phyloP scores from a whole-genome alignment of 2,888 invertebrate genomes.

The Schizotus pectinicornis region DNA sequence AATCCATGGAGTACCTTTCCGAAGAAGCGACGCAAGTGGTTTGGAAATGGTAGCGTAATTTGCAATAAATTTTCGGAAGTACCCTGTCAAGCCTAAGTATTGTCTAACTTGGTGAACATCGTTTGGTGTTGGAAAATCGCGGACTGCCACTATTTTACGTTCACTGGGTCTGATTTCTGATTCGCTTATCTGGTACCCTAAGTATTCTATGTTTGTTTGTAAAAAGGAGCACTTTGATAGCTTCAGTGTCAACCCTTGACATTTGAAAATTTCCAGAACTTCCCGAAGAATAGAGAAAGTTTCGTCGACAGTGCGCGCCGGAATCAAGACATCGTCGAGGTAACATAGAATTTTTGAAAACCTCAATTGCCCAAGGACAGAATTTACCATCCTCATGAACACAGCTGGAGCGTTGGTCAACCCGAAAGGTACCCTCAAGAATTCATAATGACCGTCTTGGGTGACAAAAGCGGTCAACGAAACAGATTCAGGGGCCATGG shows the following conservation, averaged over 20 bases:
- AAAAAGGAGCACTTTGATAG: not conserved
- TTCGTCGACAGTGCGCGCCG: not conserved
- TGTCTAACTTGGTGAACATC: conserved; percentile 5
- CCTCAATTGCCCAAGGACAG: not conserved
- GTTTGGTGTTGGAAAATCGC: not conserved
- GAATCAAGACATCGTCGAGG: not conserved
- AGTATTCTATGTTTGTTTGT: not conserved
- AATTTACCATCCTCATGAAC: not conserved
- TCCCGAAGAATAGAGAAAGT: not conserved
- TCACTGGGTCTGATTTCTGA: not conserved
- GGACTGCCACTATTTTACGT: not conserved
- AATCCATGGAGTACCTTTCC: not conserved
- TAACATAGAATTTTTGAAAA: not conserved
- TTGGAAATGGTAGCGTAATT: not conserved
- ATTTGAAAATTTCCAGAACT: not conserved
- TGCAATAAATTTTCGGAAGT: conserved; percentile 7
- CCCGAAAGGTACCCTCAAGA: no score
- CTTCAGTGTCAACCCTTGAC: not conserved
- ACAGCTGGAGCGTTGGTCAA: not conserved
- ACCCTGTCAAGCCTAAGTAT: conserved; percentile 2
- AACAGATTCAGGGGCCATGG: not conserved
- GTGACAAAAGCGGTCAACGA: not conserved
- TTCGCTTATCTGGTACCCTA: not conserved
- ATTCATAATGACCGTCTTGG: not conserved
- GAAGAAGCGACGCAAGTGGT: not conserved